Conservation (phyloP, 1,140 invertebrate species). For the Procambarus virginalis region DNA sequence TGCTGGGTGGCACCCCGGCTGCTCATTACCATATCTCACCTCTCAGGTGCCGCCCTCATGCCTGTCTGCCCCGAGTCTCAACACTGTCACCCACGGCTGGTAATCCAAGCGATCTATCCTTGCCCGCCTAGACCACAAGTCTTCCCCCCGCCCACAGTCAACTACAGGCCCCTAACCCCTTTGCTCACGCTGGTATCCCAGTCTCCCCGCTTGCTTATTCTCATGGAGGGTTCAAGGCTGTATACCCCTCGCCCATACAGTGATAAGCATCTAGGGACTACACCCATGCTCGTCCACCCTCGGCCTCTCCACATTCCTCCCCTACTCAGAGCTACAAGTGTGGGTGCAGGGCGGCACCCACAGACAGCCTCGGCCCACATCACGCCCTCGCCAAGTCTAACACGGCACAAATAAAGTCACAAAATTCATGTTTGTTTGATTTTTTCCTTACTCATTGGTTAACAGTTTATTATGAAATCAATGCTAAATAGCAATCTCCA, state of each 20-base stretch:
- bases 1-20: not conserved
- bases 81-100: not conserved
- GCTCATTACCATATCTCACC: not conserved
- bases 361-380: not conserved
- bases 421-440: constrained; percentile 26
- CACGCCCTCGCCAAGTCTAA: constrained; percentile 23
- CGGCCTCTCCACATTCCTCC: not conserved
- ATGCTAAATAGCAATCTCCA: too few species aligned
- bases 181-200: not conserved
- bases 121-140: too few species aligned
- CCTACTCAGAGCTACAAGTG: not conserved
- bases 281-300: not conserved
- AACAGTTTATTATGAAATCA: too few species aligned
- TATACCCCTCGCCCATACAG: not conserved
- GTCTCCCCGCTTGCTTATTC: not conserved
- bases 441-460: not conserved
- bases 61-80: not conserved
- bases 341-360: too few species aligned
- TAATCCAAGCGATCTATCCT: not conserved
- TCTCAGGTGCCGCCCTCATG: too few species aligned
- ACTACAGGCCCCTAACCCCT: not conserved
- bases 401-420: constrained; percentile 55
- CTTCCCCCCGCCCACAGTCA: not conserved
- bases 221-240: not conserved
- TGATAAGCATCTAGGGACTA: not conserved